These are phyloP conservation scores for Dufourea novaeangliae DNA, from an alignment of 1,140 invertebrate genomes.

Conservation along the genomic window DNA sequence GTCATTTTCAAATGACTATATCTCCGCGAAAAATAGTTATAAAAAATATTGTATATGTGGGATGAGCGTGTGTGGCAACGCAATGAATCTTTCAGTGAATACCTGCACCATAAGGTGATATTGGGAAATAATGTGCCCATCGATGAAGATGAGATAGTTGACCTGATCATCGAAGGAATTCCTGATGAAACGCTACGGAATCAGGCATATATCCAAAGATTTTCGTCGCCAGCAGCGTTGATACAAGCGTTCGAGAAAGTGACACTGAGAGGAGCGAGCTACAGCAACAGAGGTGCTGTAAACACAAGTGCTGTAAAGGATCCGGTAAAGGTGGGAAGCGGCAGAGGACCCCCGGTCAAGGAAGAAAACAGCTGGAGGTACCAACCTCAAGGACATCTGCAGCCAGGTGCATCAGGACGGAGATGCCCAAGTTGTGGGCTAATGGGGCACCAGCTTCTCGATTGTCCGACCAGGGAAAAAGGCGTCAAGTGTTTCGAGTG, in stretches of 20 bases:
- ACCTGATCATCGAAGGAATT: constrained; percentile 12
- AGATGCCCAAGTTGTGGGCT: not conserved
- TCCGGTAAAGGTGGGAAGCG: too few species aligned
- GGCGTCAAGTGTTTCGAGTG: not conserved
- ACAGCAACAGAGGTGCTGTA: too few species aligned
- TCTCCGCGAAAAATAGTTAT: too few species aligned
- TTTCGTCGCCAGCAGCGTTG: not conserved
- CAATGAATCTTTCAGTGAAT: not conserved
- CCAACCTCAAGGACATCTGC: not conserved
- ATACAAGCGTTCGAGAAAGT: too few species aligned
- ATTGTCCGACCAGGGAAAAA: not conserved
- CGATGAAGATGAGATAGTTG: constrained; percentile 5
- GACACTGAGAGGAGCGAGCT: too few species aligned
- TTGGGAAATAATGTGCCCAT: constrained; percentile 5
- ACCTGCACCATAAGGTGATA: constrained; percentile 2
- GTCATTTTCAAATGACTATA: too few species aligned
- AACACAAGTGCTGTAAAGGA: too few species aligned
- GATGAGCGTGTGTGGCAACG: not conserved
- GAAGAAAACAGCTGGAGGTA: too few species aligned
- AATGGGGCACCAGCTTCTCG: not conserved
- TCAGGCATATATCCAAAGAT: constrained; percentile 4
- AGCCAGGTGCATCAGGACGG: not conserved
- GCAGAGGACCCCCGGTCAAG: too few species aligned
- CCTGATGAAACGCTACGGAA: not conserved
- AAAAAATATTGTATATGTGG: too few species aligned